phyloP scores from a whole-genome alignment of 2,113 vertebrate species.

The Tauraco erythrolophus region DNA sequence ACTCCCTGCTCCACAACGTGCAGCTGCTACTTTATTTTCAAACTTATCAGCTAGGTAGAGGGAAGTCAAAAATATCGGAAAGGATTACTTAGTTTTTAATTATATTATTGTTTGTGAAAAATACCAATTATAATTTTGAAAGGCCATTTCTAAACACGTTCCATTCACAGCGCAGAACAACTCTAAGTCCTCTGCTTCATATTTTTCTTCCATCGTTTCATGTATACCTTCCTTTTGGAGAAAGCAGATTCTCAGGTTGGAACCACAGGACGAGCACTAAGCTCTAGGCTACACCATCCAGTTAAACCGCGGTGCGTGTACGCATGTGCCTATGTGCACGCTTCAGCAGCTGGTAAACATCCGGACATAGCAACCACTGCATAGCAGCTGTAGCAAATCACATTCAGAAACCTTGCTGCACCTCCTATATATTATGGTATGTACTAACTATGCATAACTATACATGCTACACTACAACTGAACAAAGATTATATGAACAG shows the following conservation, averaged over 20 bases:
- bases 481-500: background rate
- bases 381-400: slow-evolving; percentile 50
- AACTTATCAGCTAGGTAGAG: background rate
- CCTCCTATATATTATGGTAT: background rate
- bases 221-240: background rate
- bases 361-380: background rate
- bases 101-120: background rate
- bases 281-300: background rate
- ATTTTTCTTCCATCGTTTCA: background rate
- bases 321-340: fast-evolving
- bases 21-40: slow-evolving; percentile 26
- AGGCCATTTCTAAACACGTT: background rate
- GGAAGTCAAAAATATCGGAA: background rate
- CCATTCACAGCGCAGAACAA: background rate
- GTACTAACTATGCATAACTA: background rate
- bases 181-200: background rate
- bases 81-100: background rate
- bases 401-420: background rate
- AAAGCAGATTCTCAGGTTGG: background rate
- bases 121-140: background rate
- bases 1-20: background rate
- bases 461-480: background rate
- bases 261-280: background rate
- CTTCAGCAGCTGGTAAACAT: background rate
- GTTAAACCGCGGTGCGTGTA: background rate